These are phyloP conservation scores for Apamea crenata DNA, from an alignment of 2,888 invertebrate species.

Conservation along the genomic window DNA sequence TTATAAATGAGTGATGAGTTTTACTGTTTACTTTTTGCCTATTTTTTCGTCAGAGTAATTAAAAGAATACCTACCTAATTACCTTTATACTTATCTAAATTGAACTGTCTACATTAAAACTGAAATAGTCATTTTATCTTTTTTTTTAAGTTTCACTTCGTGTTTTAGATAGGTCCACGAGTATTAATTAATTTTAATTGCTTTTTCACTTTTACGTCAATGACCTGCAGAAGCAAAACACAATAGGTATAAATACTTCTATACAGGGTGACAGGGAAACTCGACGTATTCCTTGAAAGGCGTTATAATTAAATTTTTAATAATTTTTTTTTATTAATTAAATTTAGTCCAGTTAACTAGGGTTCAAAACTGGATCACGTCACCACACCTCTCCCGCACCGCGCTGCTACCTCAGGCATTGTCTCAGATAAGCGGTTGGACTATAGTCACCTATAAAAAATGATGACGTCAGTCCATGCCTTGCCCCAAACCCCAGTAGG, in stretches of 20 bases:
- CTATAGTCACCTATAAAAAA: background rate
- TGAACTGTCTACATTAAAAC: background rate
- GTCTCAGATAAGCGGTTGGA: too few relatives aligned
- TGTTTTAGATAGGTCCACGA: background rate
- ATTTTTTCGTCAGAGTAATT: background rate
- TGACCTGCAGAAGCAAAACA: background rate
- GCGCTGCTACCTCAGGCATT: too few relatives aligned
- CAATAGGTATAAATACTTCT: too few relatives aligned
- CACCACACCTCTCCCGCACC: too few relatives aligned
- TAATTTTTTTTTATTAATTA: too few relatives aligned
- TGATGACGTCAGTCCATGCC: slow-evolving; percentile 2
- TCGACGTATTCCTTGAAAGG: too few relatives aligned
- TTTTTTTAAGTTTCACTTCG: background rate
- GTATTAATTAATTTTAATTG: background rate
- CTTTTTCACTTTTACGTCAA: background rate
- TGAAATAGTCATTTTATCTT: background rate
- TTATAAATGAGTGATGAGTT: background rate
- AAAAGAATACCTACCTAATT: background rate
- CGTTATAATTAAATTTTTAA: too few relatives aligned
- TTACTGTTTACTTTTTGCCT: background rate
- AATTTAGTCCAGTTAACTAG: too few relatives aligned
- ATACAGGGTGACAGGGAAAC: too few relatives aligned
- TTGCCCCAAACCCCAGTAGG: slow-evolving; percentile 43
- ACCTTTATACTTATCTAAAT: background rate
- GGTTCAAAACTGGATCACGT: too few relatives aligned